Evolutionary conservation across 2,888 invertebrate species (phyloP).

Genomic region (Thecocarcelia acutangulata): DNA sequence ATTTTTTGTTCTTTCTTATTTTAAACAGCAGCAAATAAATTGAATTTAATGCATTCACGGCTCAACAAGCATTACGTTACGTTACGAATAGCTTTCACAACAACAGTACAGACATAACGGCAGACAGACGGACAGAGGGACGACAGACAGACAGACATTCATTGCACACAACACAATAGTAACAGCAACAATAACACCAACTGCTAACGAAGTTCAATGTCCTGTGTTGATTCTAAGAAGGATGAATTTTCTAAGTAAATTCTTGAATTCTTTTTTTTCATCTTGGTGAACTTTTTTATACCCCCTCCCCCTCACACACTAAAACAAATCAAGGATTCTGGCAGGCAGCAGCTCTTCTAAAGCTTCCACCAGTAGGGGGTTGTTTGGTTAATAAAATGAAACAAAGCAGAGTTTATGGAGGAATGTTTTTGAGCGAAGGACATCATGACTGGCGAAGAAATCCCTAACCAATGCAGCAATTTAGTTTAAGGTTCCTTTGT

Average conservation of each 20-base stretch:
- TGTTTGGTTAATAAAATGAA: slow-evolving; percentile 34
- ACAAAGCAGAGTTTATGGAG: slow-evolving; percentile 20
- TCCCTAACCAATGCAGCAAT: slow-evolving; percentile 56
- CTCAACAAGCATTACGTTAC: slow-evolving; percentile 62
- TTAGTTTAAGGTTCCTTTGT: slow-evolving; percentile 57
- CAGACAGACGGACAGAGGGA: not conserved
- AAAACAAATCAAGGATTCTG: slow-evolving; percentile 49
- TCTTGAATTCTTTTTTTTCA: slow-evolving; percentile 20
- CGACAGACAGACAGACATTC: slow-evolving; percentile 9
- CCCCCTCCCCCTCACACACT: no score
- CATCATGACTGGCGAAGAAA: slow-evolving; percentile 27
- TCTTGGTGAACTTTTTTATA: not conserved
- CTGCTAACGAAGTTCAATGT: slow-evolving; percentile 65
- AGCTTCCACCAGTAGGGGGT: slow-evolving; percentile 12
- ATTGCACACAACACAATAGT: not conserved
- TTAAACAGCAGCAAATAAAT: slow-evolving; percentile 52
- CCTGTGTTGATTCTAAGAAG: slow-evolving; percentile 53
- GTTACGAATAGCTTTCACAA: slow-evolving; percentile 26
- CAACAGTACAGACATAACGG: not conserved
- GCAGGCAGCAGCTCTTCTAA: slow-evolving; percentile 10
- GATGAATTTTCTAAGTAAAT: slow-evolving; percentile 61
- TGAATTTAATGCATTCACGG: slow-evolving; percentile 66
- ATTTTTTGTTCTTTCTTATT: not conserved
- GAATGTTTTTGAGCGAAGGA: slow-evolving; percentile 16
- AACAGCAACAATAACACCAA: slow-evolving; percentile 28